Evolutionary conservation across 1,140 invertebrate genomes (phyloP), one percentile per base, ranked within the genome.

Genomic region (Cylas formicarius): DNA sequence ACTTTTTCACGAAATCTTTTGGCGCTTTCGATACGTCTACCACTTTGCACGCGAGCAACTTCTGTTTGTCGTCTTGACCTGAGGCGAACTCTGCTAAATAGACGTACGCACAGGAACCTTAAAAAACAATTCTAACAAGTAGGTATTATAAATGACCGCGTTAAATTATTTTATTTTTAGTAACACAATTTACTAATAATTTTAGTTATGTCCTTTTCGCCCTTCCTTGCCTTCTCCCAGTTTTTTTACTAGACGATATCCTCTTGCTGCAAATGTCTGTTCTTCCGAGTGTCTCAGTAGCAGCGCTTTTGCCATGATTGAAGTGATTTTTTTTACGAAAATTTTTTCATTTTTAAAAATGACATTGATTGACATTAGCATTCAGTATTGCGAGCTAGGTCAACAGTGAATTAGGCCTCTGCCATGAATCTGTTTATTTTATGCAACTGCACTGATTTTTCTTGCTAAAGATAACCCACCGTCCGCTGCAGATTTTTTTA

Each of bases 1-100:
- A 87, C 61, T 86, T 82, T 5, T 74, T 67, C 13, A 81, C 70
- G 54, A 85, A 86, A 54, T 87, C 81, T 49, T 76, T 74, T 1
- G 81, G 78, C 0, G 81, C 80, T 46, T 74, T 74, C 2, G 69
- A 63, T 2, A 76, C 77, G 57, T 87, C 80, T 33, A 87, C 81
- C 1, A 88, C 74, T 71, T 89, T 89, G 50, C 80, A 82, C 1
- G 80, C 81, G 45, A 82, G 50, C 48, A 50, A 67, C 62, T 38
- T 66, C 6, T 52, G 52, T 40, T 58, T 58, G 16, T 55, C 52
- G 17, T 53, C 45, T 0, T 55, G 29, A 0, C 60, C 57, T 6
- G 56, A 43, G 51, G 68, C 70, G 38, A 73, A 78, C 22, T 76
- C 74, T 2, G 78, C 67, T 53, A 75, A 66, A 57, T 71, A 81